Percentiles rank a stretch among this genome's conserved stretches.
These are phyloP conservation scores for Sclerodermus sp. DNA, from an alignment of 2,888 invertebrate genomes.

Conservation along the genomic window DNA sequence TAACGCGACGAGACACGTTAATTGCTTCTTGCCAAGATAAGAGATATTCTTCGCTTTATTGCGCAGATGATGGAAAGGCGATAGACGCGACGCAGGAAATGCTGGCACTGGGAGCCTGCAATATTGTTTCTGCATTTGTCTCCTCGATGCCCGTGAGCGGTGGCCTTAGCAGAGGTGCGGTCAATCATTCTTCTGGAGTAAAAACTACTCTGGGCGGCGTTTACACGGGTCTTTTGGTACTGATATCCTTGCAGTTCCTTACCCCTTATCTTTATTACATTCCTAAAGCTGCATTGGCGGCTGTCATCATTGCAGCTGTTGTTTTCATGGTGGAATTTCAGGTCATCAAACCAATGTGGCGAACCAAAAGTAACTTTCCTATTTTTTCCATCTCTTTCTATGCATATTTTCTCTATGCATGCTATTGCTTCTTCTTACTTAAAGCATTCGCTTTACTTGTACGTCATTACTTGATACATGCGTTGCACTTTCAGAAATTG, in stretches of 20 bases:
- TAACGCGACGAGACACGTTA: too few relatives aligned
- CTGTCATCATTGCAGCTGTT: conserved; percentile 73
- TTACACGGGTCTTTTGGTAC: conserved; percentile 64
- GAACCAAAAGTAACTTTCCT: conserved; percentile 63
- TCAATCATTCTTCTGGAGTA: conserved; percentile 73
- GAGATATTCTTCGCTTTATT: too few relatives aligned
- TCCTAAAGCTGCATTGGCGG: conserved; percentile 68
- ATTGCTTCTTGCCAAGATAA: too few relatives aligned
- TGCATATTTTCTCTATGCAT: too few relatives aligned
- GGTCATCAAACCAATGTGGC: conserved; percentile 68
- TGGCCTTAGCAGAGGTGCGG: conserved; percentile 67
- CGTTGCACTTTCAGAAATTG: conserved; percentile 62
- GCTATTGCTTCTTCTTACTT: not conserved
- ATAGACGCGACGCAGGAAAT: conserved; percentile 74
- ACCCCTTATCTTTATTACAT: conserved; percentile 69
- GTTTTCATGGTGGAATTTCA: conserved; percentile 70
- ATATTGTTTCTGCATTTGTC: conserved; percentile 69
- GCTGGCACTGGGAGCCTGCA: conserved; percentile 68
- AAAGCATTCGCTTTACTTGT: not conserved
- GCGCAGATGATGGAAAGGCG: conserved; percentile 62
- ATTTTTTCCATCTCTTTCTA: too few relatives aligned
- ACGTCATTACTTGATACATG: too few relatives aligned
- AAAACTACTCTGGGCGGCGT: conserved; percentile 69
- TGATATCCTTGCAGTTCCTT: conserved; percentile 63
- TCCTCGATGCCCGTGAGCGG: conserved; percentile 70